Percentiles rank a stretch among this genome's conserved stretches.
Conservation (phyloP, 2,888 invertebrate genomes). For the Tromatobia lineatoria region DNA sequence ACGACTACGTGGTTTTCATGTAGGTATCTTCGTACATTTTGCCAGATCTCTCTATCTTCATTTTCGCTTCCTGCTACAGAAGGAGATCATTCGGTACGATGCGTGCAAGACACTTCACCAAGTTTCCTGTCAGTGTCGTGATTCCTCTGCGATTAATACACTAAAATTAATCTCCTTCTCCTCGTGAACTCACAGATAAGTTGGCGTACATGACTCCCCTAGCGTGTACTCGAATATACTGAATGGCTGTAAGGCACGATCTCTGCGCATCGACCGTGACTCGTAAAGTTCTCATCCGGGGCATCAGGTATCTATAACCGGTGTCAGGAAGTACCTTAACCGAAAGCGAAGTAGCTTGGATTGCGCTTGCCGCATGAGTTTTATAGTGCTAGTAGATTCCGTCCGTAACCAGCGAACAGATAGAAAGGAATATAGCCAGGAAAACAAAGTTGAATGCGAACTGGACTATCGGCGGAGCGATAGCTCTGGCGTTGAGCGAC, state of each 20-base stretch:
- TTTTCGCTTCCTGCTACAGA: not conserved
- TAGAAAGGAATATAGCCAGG: not conserved
- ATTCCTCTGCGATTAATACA: constrained; percentile 27
- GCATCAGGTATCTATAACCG: constrained; percentile 29
- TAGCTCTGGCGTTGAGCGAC: constrained; percentile 45
- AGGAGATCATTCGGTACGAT: not conserved
- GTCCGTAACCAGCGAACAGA: constrained; percentile 60
- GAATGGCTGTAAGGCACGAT: constrained; percentile 2
- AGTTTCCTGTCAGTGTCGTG: constrained; percentile 7
- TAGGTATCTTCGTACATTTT: not conserved
- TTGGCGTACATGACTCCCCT: not conserved
- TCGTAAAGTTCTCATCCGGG: constrained; percentile 57
- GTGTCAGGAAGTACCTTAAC: constrained; percentile 32
- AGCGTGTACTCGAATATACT: not conserved
- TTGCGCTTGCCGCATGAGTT: constrained; percentile 34
- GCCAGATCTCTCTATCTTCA: not conserved
- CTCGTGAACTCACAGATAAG: not conserved
- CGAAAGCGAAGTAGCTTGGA: constrained; percentile 33
- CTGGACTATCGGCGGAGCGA: constrained; percentile 39
- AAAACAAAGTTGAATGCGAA: constrained; percentile 33
- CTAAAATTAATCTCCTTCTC: constrained; percentile 27
- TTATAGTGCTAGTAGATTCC: constrained; percentile 51
- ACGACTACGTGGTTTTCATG: not conserved
- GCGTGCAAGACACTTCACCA: not conserved
- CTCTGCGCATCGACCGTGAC: constrained; percentile 6